Conservation (phyloP, 2,888 invertebrate species). For the Polyommatus iphigenia region DNA sequence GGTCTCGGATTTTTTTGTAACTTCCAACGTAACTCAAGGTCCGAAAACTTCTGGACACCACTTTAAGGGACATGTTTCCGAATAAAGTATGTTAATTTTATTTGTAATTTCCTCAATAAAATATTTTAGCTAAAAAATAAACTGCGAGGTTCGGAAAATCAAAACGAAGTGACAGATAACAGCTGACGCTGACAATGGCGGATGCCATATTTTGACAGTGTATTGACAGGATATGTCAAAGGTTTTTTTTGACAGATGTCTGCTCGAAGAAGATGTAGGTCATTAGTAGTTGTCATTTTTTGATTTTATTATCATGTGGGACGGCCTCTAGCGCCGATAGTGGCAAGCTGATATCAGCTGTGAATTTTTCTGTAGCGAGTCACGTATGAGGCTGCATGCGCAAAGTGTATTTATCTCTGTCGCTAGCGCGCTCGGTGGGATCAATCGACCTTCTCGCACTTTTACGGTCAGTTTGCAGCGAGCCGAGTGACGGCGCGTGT, state of each 20-base stretch:
- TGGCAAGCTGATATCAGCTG: slow-evolving; percentile 67
- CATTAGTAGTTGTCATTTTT: not conserved
- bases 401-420: slow-evolving; percentile 75
- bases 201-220: not conserved
- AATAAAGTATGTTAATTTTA: not conserved
- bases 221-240: not conserved
- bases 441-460: slow-evolving; percentile 66
- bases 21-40: slow-evolving; percentile 67
- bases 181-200: not conserved
- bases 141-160: not conserved
- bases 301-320: slow-evolving; percentile 47
- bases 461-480: slow-evolving; percentile 60
- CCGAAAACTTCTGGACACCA: slow-evolving; percentile 58
- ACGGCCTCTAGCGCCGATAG: slow-evolving; percentile 56
- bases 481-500: slow-evolving; percentile 55
- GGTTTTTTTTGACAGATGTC: not conserved
- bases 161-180: slow-evolving; percentile 17
- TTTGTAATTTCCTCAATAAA: not conserved
- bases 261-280: not conserved
- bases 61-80: slow-evolving; percentile 64
- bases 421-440: slow-evolving; percentile 58
- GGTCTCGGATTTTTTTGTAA: slow-evolving; percentile 64
- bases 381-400: slow-evolving; percentile 58
- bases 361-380: slow-evolving; percentile 68
- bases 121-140: not conserved